Evolutionary conservation across 2,113 vertebrate species (phyloP), one percentile per base, ranked within the genome.

Genomic region (Macroglossus sobrinus): DNA sequence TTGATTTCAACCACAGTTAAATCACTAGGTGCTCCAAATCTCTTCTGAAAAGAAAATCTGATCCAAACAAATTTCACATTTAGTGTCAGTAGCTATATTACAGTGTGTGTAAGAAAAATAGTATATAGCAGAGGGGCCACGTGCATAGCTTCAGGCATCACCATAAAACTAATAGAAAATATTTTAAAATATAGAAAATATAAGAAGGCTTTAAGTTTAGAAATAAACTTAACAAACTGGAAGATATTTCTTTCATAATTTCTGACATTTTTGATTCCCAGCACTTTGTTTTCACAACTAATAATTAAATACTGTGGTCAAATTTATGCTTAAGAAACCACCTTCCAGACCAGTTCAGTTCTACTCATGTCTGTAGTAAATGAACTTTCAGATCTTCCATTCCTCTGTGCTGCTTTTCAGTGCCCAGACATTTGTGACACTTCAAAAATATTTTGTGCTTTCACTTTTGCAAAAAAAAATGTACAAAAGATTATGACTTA

Each of bases 1-100:
- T 66, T 95, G 50, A 95, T 93, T 97, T 93, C 74, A 90, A 64
- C 84, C 84, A 80, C 30, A 79, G 50, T 69, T 94, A 87, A 94
- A 97, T 97, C 87, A 95, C 84, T 94, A 96, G 50, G 71, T 87
- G 30, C 84, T 95, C 82, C 50, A 71, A 43, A 95, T 69, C 33
- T 82, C 91, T 91, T 80, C 69, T 80, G 69, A 84, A 71, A 92
- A 96, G 57, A 92, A 96, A 97, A 94, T 47, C 74, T 74, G 96
- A 93, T 95, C 81, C 89, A 93, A 93, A 88, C 53, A 97, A 93
- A 95, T 84, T 19, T 94, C 71, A 74, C 43, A 82, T 94, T 84
- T 89, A 66, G 21, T 66, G 6, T 50, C 57, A 92, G 57, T 71
- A 94, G 72, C 55, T 89, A 66, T 38, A 95, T 33, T 47, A 64